phyloP scores from a whole-genome alignment of 2,888 invertebrate genomes.

The Ypsolopha sequella region DNA sequence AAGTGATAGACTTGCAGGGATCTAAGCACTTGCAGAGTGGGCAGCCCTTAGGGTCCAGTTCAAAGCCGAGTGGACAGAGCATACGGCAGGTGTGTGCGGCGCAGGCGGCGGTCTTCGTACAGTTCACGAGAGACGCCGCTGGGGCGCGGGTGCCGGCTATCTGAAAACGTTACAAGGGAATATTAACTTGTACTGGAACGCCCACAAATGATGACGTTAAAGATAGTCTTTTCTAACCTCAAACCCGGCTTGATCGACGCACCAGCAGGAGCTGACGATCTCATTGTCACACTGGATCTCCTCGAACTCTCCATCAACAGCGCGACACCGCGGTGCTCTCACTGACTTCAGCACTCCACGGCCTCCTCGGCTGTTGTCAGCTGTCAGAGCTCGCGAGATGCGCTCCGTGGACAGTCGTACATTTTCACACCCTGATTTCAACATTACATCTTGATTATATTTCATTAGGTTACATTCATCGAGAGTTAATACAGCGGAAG shows the following conservation, averaged over 20 bases:
- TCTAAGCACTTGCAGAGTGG: slow-evolving; percentile 85
- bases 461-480: background rate
- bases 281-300: slow-evolving; percentile 82
- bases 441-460: background rate
- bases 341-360: slow-evolving; percentile 72
- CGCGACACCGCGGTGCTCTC: slow-evolving; percentile 79
- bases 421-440: slow-evolving; percentile 49
- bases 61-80: slow-evolving; percentile 88
- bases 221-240: slow-evolving; percentile 53
- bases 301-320: slow-evolving; percentile 80
- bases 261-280: slow-evolving; percentile 84
- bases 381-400: slow-evolving; percentile 53
- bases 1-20: slow-evolving; percentile 81
- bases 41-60: slow-evolving; percentile 77
- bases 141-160: slow-evolving; percentile 80
- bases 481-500: background rate
- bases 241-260: slow-evolving; percentile 83
- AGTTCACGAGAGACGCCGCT: slow-evolving; percentile 75
- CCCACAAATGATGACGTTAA: no score
- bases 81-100: slow-evolving; percentile 87
- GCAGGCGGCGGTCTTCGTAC: slow-evolving; percentile 77
- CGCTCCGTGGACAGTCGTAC: slow-evolving; percentile 51
- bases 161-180: slow-evolving; percentile 17
- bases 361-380: slow-evolving; percentile 71
- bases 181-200: background rate